Evolutionary conservation across 2,888 invertebrate genomes (phyloP), one percentile per base, ranked within the genome.

Genomic region (Micoletzkya japonica): DNA sequence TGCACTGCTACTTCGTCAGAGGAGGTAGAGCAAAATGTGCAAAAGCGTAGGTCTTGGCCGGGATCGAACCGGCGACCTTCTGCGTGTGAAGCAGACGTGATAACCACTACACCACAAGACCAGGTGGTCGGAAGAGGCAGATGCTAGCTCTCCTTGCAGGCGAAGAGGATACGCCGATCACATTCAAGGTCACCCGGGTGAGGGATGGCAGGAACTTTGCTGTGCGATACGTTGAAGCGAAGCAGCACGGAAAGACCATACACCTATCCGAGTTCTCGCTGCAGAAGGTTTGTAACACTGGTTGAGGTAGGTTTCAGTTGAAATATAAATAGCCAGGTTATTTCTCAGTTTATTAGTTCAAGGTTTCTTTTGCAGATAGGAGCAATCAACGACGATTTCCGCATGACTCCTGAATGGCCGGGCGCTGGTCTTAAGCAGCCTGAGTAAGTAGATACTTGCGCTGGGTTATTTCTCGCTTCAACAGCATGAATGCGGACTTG

Each of bases 31-130:
- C 4, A 37, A 57, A 72, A 3, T 2, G 7, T 26, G 58, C 58
- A 58, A 37, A 39, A 54, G 26, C 17, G 7, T 7, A 60, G 39
- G 60, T 60, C 60, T 60, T 24, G 60, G 60, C 60, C 39, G 60
- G 60, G 60, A 39, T 60, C 60, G 60, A 60, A 60, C 79, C 77
- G 76, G 77, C 76, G 78, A 77, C 78, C 78, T 78, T 79, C 78
- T 80, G 79, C 77, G 79, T 80, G 77, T 79, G 76, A 80, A 78
- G 78, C 79, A 78, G 78, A 79, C 78, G 78, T 78, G 77, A 76
- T 78, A 60, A 60, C 60, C 37, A 60, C 60, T 60, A 60, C 39
- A 60, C 37, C 44, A 60, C 39, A 24, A 60, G 60, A 60, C 60
- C 60, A 24, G n/a, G 32, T 50, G 60, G 2, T 24, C 17, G 24